Percentiles rank a stretch among this genome's conserved stretches.
Evolutionary conservation across 2,113 vertebrate species (phyloP).

Genomic region (human (Homo sapiens)): GRCh38 chr7:28165501-28166000

Average conservation of each 20-base stretch:
- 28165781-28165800: background rate
- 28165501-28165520: background rate
- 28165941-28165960: background rate
- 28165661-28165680: background rate
- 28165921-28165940: background rate
- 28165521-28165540: background rate
- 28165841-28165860: constrained; percentile 10
- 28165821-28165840: background rate
- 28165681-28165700: background rate
- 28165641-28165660: background rate
- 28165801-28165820: background rate
- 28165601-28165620: background rate
- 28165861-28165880: background rate
- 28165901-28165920: background rate
- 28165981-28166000: background rate
- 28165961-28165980: background rate
- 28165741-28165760: background rate
- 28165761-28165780: background rate
- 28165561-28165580: background rate
- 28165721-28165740: background rate
- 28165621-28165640: background rate
- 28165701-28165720: background rate
- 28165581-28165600: background rate
- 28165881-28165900: background rate
- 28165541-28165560: background rate